A percentile compares a stretch with the other conserved stretches of the same genome.
Conservation (phyloP, 1,140 invertebrate genomes). For the Ceratina australensis region DNA sequence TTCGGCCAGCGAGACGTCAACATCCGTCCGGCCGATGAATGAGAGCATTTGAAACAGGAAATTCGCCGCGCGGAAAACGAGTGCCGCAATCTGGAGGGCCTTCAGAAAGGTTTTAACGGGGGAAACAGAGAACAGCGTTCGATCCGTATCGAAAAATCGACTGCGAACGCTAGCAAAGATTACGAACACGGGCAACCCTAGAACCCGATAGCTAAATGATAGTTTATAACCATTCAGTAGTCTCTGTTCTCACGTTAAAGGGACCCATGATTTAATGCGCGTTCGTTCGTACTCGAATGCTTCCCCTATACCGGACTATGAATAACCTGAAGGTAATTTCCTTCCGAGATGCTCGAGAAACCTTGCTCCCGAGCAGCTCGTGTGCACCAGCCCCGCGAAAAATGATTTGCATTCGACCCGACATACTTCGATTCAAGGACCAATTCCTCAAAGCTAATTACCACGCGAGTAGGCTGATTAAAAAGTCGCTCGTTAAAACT, state of each 20-base stretch:
- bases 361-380: not conserved
- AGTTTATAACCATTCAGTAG: constrained; percentile 37
- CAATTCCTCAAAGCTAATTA: not conserved
- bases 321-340: constrained; percentile 40
- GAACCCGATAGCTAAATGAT: not conserved
- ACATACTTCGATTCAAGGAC: not conserved
- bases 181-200: not conserved
- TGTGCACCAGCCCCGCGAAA: not conserved
- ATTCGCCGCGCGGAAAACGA: constrained; percentile 9
- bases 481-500: not conserved
- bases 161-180: no score
- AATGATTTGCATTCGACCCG: constrained; percentile 3
- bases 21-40: constrained; percentile 12
- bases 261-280: constrained; percentile 35
- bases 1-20: constrained; percentile 8
- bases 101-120: not conserved
- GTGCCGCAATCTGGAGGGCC: not conserved
- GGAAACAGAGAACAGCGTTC: constrained; percentile 4
- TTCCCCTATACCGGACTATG: constrained; percentile 17
- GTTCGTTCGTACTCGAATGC: constrained; percentile 52
- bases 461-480: not conserved
- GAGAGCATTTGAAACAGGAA: constrained; percentile 23
- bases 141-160: not conserved
- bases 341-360: not conserved
- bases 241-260: constrained; percentile 11